Base-by-base conservation (phyloP, 2,113 vertebrate species). In the Anarrhichthys ocellatus region DNA sequence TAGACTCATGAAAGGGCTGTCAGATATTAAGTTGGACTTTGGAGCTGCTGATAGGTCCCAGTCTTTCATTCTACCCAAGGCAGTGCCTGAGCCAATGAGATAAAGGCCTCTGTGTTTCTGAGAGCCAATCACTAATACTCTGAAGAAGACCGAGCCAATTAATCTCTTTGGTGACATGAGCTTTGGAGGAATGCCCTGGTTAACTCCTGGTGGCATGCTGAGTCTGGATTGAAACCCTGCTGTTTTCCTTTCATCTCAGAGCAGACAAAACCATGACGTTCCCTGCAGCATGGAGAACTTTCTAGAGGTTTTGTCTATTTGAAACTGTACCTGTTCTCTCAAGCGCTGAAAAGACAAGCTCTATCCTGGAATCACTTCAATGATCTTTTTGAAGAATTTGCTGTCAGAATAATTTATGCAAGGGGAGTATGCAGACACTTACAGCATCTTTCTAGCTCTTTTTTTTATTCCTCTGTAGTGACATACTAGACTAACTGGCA, bases 161-260 rank as follows among this genome's bases (percentile, higher is more conserved):
- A 92, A 94, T 94, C 90, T 92, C 84, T 89, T 81, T 87, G 72
- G 87, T 93, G 92, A 91, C 91, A 92, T 73, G 81, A 90, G 87
- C 88, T 85, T 92, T 81, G 71, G 87, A 88, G 87, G 80, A 85
- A 89, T 85, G 88, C 89, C 88, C 82, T 75, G 84, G 85, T 92
- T 92, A 91, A 90, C 86, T 91, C 87, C 80, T 88, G 81, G 80
- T 93, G 86, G 85, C 87, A 22, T 87, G 82, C 71, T 75, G 84
- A 90, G 91, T 71, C 87, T 79, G 76, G 90, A 86, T 89, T 59
- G 61, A 87, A 93, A 87, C 68, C 84, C 79, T 6, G 73, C 88
- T 89, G 90, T 40, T 91, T 90, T 36, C 66, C 85, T 92, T 92
- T 94, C 85, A 89, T 93, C 87, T 88, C 17, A 2, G 65, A 32